A percentile compares a stretch with the other conserved stretches of the same genome.
phyloP scores from a whole-genome alignment of 2,113 vertebrate genomes.

The Danionella cerebrum region DNA sequence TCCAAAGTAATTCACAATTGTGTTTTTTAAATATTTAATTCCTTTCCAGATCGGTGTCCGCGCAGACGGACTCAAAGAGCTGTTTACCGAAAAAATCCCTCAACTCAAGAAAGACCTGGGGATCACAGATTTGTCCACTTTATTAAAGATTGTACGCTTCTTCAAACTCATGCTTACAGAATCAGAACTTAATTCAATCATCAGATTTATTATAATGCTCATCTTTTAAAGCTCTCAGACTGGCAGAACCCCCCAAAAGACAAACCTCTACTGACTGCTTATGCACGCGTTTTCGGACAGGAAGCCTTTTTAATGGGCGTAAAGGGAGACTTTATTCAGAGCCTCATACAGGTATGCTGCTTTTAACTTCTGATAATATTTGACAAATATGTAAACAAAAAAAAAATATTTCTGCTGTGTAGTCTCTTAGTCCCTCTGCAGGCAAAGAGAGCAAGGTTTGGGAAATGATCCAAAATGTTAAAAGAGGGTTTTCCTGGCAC shows the following conservation, averaged over 20 bases:
- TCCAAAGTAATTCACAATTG: no score
- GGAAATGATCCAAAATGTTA: slow-evolving; percentile 46
- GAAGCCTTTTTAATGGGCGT: slow-evolving; percentile 58
- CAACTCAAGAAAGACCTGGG: slow-evolving; percentile 45
- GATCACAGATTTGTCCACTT: slow-evolving; percentile 41
- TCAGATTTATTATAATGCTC: neutral
- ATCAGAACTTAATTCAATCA: neutral
- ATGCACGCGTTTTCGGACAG: slow-evolving; percentile 53
- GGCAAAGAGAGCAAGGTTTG: slow-evolving; percentile 50
- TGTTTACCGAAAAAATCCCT: slow-evolving; percentile 37
- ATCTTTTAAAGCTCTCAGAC: slow-evolving; percentile 50
- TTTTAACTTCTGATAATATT: no score
- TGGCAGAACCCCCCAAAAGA: slow-evolving; percentile 49
- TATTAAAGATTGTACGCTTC: slow-evolving; percentile 53
- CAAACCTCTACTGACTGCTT: slow-evolving; percentile 48
- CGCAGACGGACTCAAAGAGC: slow-evolving; percentile 50
- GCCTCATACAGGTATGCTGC: slow-evolving; percentile 47
- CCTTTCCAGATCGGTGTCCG: slow-evolving; percentile 55
- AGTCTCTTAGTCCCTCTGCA: slow-evolving; percentile 48
- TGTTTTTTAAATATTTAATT: neutral
- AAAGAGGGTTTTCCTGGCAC: slow-evolving; percentile 55
- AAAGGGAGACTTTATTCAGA: slow-evolving; percentile 46
- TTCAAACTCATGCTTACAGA: no score
- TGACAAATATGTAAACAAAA: no score
- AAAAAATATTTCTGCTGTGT: neutral